Evolutionary conservation across 2,888 invertebrate genomes (phyloP), one percentile per base, ranked within the genome.

Genomic region (Saturnia japonica): DNA sequence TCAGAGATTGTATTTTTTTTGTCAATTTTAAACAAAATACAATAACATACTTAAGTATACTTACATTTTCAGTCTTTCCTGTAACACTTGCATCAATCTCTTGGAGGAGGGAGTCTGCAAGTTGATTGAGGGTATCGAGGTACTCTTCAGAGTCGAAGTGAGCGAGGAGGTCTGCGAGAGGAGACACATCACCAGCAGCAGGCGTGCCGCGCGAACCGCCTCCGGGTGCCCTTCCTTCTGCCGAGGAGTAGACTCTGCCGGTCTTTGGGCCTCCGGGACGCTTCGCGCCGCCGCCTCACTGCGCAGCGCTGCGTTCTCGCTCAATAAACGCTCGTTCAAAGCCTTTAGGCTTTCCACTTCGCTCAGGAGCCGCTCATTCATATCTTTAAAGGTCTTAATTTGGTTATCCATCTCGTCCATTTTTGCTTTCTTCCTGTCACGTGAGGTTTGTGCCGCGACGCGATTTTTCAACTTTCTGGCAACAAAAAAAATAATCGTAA

Each of bases 361-460:
- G 70, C 94, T 94, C 42, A 95, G 87, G 57, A 97, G 86, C 51
- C 94, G 87, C 76, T 96, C 95, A 76, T 97, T 96, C 78, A 93
- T 94, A 8, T 95, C 95, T 76, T 95, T 95, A 47, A 97, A 89
- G 66, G 94, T 89, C 74, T 95, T 93, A 8, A 97, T 95, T 57
- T 96, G 95, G 16, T 90, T 87, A 87, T 99, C 99, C 95, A 99
- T 96, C 78, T 98, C 97, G 77, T 97, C 97, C 96, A 99, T 97
- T 85, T 96, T 97, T 0, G 97, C 97, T 88, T 99, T 99, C 87
- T 99, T 99, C 66, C 99, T 95, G 90, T 99, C 99, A 70, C 99
- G 96, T 0, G 99, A 99, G 68, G 98, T 98, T 91, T 99, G 99
- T 3, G 99, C 99, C 47, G 99, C 99, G 42, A 99, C 98, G 77